Base-by-base conservation (phyloP, 1,140 invertebrate species). In the Belonocnema kinseyi region DNA sequence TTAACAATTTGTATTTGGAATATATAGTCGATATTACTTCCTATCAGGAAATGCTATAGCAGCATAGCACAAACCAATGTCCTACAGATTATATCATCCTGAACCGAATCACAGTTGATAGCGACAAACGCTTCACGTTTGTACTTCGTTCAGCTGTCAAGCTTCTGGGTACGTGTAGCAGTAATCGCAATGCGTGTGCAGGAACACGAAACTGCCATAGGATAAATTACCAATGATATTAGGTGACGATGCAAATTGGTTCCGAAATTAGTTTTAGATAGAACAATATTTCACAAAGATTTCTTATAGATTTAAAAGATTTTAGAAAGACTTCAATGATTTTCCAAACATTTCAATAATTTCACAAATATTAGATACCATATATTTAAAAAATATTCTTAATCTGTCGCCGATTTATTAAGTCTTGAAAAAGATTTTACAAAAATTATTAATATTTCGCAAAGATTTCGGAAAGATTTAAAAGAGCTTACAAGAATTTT, bases 121-220 rank as follows among this genome's bases (percentile, higher is more conserved):
- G 61, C 14, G 26, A 66, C 61, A 46, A 66, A 66, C 61, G 26
- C 61, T 46, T 46, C 40, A 46, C 40, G 40, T 46, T 46, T 66
- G 61, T 21, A 66, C 26, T 66, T 66, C 61, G 61, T 66, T 66
- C 61, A 66, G 61, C 61, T 66, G 61, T 66, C 61, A 66, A 33
- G 40, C 13, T 66, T 66, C 61, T 66, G 46, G 13, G 33, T 46
- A 66, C 13, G 61, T 66, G 61, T 46, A 14, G 26, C 33, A 33
- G 61, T 46, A 66, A 66, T 66, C 40, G 61, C 61, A 66, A 46
- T 66, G 40, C 61, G 61, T 66, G 61, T 66, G 61, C 61, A 46
- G 58, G 40, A 66, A 66, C 61, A 66, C 16, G 61, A 66, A 66
- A 40, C 61, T 66, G 21, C 13, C 11, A 33, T 66, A 33, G 26